Base-by-base conservation (phyloP, 2,113 vertebrate species). In the Cisticola juncidis region DNA sequence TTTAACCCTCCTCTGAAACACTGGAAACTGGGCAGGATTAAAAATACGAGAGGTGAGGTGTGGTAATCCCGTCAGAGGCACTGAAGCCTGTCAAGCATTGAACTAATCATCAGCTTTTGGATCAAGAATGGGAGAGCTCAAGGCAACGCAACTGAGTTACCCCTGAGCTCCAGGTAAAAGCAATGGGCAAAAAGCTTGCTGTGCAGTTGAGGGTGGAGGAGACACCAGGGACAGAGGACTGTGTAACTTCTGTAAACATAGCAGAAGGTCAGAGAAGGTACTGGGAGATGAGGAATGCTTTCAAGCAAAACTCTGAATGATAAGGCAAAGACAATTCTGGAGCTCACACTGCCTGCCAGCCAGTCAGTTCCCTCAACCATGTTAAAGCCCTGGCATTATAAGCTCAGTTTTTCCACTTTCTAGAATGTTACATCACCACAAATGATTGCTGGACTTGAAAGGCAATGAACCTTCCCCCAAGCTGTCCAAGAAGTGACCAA, bases 271-370 rank as follows among this genome's bases (percentile, higher is more conserved):
- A 80, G 53, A 90, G 33, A 48, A 85, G 11, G 14, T 64, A 12
- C 14, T 68, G 7, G 35, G 14, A 70, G 22, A 60, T 3, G 4
- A 65, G 5, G 12, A 78, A 60, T 40, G 14, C 12, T 72, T 69
- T 60, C 40, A 83, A 60, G 19, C 9, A 72, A 21, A 35, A 45
- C 9, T 60, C 48, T 1, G 0, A 28, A 53, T 1, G 2, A 5
- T 33, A 66, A 44, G n/a, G 16, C 9, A 85, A 79, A 93, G 17
- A 50, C 28, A 71, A 40, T 38, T 61, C 56, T 10, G 9, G 45
- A 81, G 16, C 23, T 58, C 35, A 23, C 5, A 1, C 19, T 72
- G 36, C 21, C 61, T 47, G 21, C 12, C 62, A 72, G 25, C 15
- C 44, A 56, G n/a, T 9, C 74, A 56, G 26, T 47, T 85, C 19